Evolutionary conservation across 2,888 invertebrate genomes (phyloP).

Genomic region (Epinotia brunnichana): DNA sequence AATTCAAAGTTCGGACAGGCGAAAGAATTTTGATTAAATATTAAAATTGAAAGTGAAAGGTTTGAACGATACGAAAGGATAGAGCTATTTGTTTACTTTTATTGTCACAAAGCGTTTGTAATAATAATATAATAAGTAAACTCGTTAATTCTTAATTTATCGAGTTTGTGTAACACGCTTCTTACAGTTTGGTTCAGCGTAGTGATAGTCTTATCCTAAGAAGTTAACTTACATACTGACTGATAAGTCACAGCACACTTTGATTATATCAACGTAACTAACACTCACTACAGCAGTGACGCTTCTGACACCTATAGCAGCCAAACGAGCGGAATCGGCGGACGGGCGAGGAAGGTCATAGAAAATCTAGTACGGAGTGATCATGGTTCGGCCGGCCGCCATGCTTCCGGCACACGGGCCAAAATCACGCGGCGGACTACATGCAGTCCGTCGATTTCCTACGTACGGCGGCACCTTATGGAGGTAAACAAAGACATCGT

Average conservation of each 20-base stretch:
- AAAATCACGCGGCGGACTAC: too few species aligned
- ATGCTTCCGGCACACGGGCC: too few species aligned
- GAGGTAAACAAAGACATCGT: conserved; percentile 15
- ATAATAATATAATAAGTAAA: conserved; percentile 1
- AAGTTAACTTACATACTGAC: conserved; percentile 76
- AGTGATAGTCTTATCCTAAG: conserved; percentile 69
- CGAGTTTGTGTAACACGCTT: not conserved
- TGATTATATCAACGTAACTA: conserved; percentile 59
- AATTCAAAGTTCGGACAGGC: conserved; percentile 58
- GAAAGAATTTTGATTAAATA: conserved; percentile 61
- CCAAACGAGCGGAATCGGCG: too few species aligned
- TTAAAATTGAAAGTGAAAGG: conserved; percentile 57
- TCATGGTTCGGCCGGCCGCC: too few species aligned
- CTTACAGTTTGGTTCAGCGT: conserved; percentile 64
- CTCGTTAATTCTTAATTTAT: not conserved
- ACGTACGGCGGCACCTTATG: too few species aligned
- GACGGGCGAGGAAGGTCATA: too few species aligned
- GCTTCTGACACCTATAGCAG: conserved; percentile 14
- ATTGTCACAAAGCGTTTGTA: conserved; percentile 63
- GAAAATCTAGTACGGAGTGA: too few species aligned
- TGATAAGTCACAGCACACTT: conserved; percentile 81
- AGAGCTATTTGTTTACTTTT: conserved; percentile 54
- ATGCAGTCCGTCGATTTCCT: too few species aligned
- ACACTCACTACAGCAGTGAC: conserved; percentile 35
- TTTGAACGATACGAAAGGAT: conserved; percentile 56